Base-by-base conservation (phyloP, 2,888 invertebrate species). In the Physocephala rufipes region DNA sequence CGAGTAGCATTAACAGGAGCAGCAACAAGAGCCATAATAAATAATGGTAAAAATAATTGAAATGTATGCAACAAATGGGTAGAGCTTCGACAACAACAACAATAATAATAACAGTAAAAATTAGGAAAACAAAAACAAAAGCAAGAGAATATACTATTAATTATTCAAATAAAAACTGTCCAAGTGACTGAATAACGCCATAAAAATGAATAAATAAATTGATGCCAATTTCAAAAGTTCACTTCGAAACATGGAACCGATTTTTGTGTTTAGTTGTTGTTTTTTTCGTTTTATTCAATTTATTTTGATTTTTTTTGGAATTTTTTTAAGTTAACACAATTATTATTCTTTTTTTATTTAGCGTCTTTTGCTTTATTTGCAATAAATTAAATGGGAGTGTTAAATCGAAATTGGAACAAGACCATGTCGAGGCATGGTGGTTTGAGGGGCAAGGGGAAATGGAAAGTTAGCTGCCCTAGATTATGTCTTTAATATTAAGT, bases 61-160 rank as follows among this genome's bases (percentile, higher is more conserved):
- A 47, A 62, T 62, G 51, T 61, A 53, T 61, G 53, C 67, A 53
- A 24, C 66, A 67, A 67, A 43, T 64, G 53, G 16, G 62, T 45
- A 28, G 13, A 24, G 51, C 47, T 21, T 19, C 49, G 49, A 28
- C 47, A 47, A 47, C 36, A 26, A 28, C 51, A 43, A 43, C 58
- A 51, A 24, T n/a, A 49, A 26, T 16, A 36, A 47, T 45, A 26
- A 21, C 62, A 61, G 47, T 49, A 47, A 45, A 12, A 58, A 67
- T 36, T 30, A n/a, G 12, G 13, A 47, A 28, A 53, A 61, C 63
- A 63, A 47, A 62, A 43, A 63, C 68, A 69, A 36, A 28, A 26
- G 15, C n/a, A n/a, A n/a, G n/a, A n/a, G n/a, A n/a, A n/a, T n/a
- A 24, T 2, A 16, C 58, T 24, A 67, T 47, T 47, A 59, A 43